Base-by-base conservation (phyloP, 92 coral and sea anemone species). In the Chrysogorgia sp. region DNA sequence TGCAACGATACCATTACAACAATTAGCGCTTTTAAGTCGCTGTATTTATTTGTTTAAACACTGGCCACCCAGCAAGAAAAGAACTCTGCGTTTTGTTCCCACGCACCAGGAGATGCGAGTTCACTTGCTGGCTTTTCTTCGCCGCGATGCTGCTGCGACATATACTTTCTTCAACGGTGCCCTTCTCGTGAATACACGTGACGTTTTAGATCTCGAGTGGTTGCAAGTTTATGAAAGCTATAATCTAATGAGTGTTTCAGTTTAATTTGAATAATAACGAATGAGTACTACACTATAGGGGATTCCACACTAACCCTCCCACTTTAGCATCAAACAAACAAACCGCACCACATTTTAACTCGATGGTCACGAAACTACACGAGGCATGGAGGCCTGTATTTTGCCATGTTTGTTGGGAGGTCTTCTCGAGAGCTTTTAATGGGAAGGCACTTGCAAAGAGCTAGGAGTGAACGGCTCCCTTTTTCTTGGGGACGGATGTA, bases 1-100 rank as follows among this genome's bases (percentile, higher is more conserved):
- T 35, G 41, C 53, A 4, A 35, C 55, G 55, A 69, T 25, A 43
- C 37, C 26, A 69, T 69, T 69, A 69, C 59, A 69, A 69, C 13
- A 25, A 67, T 40, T 30, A 69, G n/a, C 12, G 59, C 63, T 13
- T 58, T 41, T 19, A 58, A 45, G 76, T 69, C 34, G n/a, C n/a
- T n/a, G 76, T 69, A 60, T 69, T 69, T 69, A 69, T 69, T 69
- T 69, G 76, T 69, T 47, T 69, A 69, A 69, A 48, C 59, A 69
- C 22, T 30, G 31, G 25, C 76, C 59, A 45, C 76, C 74, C 50
- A 49, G 35, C 8, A 58, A 0, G 76, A 20, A n/a, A 25, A 45
- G 50, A 69, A 15, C 76, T 28, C 48, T 45, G 61, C 55, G 61
- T 21, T 22, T 41, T 67, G 52, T 67, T 67, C 26, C 53, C 32